Conservation (phyloP, 2,888 invertebrate genomes). For the Prosapia bicincta region DNA sequence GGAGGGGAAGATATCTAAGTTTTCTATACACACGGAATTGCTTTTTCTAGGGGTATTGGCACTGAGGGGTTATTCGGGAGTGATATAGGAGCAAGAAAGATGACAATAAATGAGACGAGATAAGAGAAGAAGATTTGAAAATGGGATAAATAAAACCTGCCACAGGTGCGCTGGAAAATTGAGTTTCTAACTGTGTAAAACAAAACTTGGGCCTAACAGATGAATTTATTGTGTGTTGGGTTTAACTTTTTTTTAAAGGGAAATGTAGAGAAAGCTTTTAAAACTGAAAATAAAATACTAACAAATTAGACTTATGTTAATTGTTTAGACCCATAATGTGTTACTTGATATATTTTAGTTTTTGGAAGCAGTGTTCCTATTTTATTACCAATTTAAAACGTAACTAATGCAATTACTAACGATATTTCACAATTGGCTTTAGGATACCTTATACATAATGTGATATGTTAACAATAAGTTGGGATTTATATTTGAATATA, state of each 20-base stretch:
- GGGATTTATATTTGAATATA: no score
- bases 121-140: not conserved
- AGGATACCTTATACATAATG: no score
- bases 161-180: not conserved
- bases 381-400: no score
- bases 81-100: constrained; percentile 8
- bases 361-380: no score
- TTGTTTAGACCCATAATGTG: no score
- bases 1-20: constrained; percentile 23
- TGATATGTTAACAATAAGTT: no score
- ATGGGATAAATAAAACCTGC: not conserved
- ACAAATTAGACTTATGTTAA: no score
- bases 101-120: constrained; percentile 11
- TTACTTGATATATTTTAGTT: no score
- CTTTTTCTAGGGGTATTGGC: constrained; percentile 24
- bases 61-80: not conserved
- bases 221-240: not conserved
- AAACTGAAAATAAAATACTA: no score
- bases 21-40: constrained; percentile 32
- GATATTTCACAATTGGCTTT: no score
- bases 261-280: no score
- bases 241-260: not conserved
- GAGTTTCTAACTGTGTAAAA: not conserved
- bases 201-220: not conserved
- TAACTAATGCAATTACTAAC: no score